Conservation (phyloP, 2,113 vertebrate species). For the Heptranchias perlo region DNA sequence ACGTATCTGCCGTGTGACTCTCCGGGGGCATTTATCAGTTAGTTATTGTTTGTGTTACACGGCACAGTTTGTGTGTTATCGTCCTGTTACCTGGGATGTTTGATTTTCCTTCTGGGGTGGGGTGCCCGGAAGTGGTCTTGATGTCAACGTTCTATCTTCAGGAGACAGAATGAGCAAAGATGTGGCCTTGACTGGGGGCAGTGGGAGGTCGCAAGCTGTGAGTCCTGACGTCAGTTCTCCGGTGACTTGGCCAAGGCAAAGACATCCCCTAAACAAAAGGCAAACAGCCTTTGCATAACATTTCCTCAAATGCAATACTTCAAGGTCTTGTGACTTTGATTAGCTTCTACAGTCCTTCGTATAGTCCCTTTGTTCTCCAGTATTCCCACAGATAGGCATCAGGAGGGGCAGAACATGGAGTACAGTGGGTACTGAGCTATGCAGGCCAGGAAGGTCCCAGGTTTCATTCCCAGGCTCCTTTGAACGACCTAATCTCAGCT, state of each 20-base stretch:
- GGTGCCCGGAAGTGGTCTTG: background rate
- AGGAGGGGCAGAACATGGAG: background rate
- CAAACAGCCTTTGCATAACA: background rate
- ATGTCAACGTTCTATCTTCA: background rate
- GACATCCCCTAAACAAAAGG: background rate
- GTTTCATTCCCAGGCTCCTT: background rate
- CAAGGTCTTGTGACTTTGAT: conserved; percentile 24
- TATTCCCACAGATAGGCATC: background rate
- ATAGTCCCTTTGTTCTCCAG: background rate
- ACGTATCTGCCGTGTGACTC: background rate
- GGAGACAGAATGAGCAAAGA: background rate
- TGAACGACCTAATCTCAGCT: background rate
- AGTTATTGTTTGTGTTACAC: background rate
- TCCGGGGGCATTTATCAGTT: background rate
- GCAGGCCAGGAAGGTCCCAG: background rate
- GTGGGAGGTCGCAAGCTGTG: background rate
- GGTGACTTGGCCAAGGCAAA: background rate
- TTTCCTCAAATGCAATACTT: background rate
- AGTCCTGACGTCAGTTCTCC: background rate
- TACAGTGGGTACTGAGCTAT: background rate
- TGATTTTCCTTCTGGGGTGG: background rate
- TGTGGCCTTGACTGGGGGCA: background rate
- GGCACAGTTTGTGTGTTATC: background rate
- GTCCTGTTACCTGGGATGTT: background rate
- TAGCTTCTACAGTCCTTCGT: background rate